Evolutionary conservation across 2,888 invertebrate species (phyloP), one percentile per base, ranked within the genome.

Genomic region (Amiota mariae): DNA sequence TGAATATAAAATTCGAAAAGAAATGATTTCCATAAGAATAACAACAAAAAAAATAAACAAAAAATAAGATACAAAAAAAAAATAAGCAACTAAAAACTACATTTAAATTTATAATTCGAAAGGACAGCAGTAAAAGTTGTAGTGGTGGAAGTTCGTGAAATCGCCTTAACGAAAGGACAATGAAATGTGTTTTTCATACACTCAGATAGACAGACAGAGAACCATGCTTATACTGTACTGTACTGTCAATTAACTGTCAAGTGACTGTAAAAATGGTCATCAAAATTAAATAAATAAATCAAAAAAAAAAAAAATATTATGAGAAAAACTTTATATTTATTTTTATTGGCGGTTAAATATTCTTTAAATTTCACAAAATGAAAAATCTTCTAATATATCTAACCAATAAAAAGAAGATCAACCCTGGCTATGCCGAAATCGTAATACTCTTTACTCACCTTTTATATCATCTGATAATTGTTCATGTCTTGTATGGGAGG

Each of bases 171-270:
- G 36, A 36, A 36, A 36, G 36, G 36, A 36, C 36, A 36, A 36
- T 36, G 36, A 36, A 36, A 36, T 36, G 36, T 36, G 6, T 6
- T 36, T 36, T 36, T 36, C 4, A 36, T 36, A 36, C 36, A 67
- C 63, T 73, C 63, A 77, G n/a, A 24, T 73, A 77, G 73, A 74
- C 76, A 71, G 74, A 74, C 59, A 54, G 71, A 59, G 61, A 3
- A 24, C 24, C 24, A 24, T 24, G 24, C 24, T 24, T 24, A 24
- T 2, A 24, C n/a, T n/a, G n/a, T n/a, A n/a, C n/a, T n/a, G 24
- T 74, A 63, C 68, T 82, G 82, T 85, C 85, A 85, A 85, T 85
- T 83, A 85, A 79, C 82, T 84, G 83, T 84, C 85, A 85, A 81
- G n/a, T 13, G 54, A 11, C 2, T 54, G 6, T 15, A n/a, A 3